phyloP scores from a whole-genome alignment of 2,113 vertebrate genomes.

The Plestiodon gilberti region DNA sequence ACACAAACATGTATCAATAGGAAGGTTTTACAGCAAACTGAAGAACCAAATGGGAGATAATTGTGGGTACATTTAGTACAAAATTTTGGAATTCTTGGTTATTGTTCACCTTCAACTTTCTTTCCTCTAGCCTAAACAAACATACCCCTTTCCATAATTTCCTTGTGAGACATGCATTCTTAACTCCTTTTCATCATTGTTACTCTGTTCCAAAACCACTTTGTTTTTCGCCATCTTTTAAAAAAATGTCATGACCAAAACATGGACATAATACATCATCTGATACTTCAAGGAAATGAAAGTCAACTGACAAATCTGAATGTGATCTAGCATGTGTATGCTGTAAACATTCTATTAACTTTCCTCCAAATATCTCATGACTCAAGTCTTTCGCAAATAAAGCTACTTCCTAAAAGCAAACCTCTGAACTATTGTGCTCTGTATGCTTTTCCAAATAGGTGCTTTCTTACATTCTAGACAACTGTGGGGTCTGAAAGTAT shows the following conservation, averaged over 20 bases:
- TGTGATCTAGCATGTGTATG: neutral
- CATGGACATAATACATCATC: neutral
- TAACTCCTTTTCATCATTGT: neutral
- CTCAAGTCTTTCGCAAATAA: slow-evolving; percentile 24
- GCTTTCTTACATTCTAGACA: neutral
- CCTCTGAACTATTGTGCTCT: slow-evolving; percentile 1
- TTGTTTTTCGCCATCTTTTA: neutral
- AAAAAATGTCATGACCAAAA: neutral
- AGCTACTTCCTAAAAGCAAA: neutral
- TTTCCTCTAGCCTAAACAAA: neutral
- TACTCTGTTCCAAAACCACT: neutral
- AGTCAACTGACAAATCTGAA: slow-evolving; percentile 41
- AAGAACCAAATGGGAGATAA: neutral
- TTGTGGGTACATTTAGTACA: neutral
- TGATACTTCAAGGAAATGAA: slow-evolving; percentile 36
- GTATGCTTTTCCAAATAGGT: neutral
- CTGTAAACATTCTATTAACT: slow-evolving; percentile 38
- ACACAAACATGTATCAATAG: neutral
- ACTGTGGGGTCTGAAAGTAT: neutral
- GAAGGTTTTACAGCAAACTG: neutral
- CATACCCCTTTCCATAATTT: neutral
- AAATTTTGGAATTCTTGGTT: neutral
- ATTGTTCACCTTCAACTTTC: neutral
- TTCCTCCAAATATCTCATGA: slow-evolving; percentile 24
- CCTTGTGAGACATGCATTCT: neutral